Evolutionary conservation across 2,113 vertebrate species (phyloP).

Genomic region (Myodes glareolus): DNA sequence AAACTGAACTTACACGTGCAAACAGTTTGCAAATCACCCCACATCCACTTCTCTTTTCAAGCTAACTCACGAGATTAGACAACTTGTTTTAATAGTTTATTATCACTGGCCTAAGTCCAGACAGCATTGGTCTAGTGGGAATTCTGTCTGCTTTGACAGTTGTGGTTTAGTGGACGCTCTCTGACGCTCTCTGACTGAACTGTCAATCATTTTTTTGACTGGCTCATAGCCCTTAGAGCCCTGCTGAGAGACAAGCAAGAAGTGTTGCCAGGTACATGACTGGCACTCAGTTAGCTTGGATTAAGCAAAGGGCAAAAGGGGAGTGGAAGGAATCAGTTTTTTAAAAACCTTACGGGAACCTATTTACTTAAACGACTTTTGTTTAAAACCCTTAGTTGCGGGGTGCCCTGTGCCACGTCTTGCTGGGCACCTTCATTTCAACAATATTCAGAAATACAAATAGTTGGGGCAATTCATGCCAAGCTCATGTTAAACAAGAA

Average conservation of each 20-base stretch:
- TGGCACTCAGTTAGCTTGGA: constrained; percentile 27
- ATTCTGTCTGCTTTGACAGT: constrained; percentile 79
- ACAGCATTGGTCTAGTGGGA: constrained; percentile 71
- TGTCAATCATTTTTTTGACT: constrained; percentile 79
- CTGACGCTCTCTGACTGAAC: constrained; percentile 74
- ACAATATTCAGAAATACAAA: background rate
- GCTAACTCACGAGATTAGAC: constrained; percentile 81
- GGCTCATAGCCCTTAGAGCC: constrained; percentile 57
- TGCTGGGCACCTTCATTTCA: constrained; percentile 9
- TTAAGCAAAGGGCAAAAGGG: constrained; percentile 26
- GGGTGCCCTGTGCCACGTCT: background rate
- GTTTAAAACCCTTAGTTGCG: constrained; percentile 20
- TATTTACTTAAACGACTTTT: constrained; percentile 32
- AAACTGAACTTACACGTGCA: constrained; percentile 64
- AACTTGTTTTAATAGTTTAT: constrained; percentile 82
- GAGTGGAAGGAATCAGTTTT: background rate
- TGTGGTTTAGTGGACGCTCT: constrained; percentile 63
- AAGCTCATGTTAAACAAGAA: background rate
- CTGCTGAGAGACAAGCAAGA: constrained; percentile 68
- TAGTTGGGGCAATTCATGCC: background rate
- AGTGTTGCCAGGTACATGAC: constrained; percentile 73
- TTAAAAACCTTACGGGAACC: constrained; percentile 47
- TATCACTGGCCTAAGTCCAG: constrained; percentile 81
- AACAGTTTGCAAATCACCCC: constrained; percentile 59
- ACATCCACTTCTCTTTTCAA: constrained; percentile 71